Percentiles rank a stretch among this genome's conserved stretches.
Conservation (phyloP, 2,113 vertebrate genomes). For the Charina bottae region DNA sequence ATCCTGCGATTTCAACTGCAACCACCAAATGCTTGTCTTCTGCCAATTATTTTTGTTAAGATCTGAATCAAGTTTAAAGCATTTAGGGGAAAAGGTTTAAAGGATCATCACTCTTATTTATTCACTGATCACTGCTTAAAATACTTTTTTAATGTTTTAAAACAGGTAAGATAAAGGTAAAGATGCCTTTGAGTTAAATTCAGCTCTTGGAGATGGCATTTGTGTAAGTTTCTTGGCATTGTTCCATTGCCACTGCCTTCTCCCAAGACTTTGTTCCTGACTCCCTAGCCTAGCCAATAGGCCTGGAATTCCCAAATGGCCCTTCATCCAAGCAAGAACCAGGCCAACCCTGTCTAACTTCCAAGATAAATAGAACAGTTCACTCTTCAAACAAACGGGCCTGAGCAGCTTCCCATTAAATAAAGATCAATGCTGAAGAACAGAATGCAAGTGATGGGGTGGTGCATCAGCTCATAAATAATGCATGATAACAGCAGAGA, state of each 20-base stretch:
- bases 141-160: conserved; percentile 11
- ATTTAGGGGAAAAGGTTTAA: background rate
- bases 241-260: background rate
- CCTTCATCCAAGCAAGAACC: background rate
- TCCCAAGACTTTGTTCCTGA: background rate
- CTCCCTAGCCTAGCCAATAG: background rate
- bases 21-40: background rate
- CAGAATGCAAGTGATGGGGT: background rate
- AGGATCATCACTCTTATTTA: background rate
- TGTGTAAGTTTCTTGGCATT: background rate
- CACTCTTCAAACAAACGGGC: background rate
- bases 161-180: background rate
- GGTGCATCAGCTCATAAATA: background rate
- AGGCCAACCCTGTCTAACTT: background rate
- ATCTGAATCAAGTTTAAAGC: conserved; percentile 3
- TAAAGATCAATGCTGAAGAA: background rate
- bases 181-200: background rate
- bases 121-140: conserved; percentile 2
- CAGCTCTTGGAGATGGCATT: background rate
- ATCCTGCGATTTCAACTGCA: conserved; percentile 2
- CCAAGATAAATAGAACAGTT: background rate
- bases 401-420: conserved; percentile 10
- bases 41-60: conserved; percentile 7
- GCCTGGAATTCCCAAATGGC: background rate
- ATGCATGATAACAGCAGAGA: background rate